Percentiles rank a stretch among this genome's conserved stretches.
These are phyloP conservation scores for Steromphala cineraria DNA, from an alignment of 2,888 invertebrate species.

Conservation along the genomic window DNA sequence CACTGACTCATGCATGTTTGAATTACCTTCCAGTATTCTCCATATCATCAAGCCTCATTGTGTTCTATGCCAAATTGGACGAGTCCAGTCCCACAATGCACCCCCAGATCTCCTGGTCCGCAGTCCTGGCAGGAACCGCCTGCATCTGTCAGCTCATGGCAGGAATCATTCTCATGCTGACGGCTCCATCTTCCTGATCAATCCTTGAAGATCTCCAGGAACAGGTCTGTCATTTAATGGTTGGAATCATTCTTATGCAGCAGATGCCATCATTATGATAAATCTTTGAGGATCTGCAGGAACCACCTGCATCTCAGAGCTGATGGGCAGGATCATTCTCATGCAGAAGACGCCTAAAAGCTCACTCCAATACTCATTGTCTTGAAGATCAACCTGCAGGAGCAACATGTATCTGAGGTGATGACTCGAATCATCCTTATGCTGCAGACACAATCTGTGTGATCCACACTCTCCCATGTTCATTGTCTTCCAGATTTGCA, in stretches of 20 bases:
- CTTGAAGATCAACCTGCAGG: no score
- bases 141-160: slow-evolving; percentile 43
- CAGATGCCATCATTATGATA: no score
- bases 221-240: no score
- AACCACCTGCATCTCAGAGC: no score
- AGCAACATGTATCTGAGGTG: slow-evolving; percentile 42
- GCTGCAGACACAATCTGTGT: not conserved
- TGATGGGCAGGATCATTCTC: no score
- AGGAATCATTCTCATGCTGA: slow-evolving; percentile 40
- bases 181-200: not conserved
- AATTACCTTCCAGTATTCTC: slow-evolving; percentile 37
- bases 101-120: slow-evolving; percentile 47
- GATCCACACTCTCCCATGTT: no score
- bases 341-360: no score
- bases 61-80: slow-evolving; percentile 49
- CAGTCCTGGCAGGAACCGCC: slow-evolving; percentile 39
- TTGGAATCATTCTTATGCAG: no score
- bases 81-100: slow-evolving; percentile 37
- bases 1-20: not conserved
- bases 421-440: slow-evolving; percentile 40
- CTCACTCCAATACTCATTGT: no score
- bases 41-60: slow-evolving; percentile 39
- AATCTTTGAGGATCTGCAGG: no score
- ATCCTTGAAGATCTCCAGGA: no score
- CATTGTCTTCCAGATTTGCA: no score